Conservation (phyloP, 2,888 invertebrate genomes). For the Pocota personata region DNA sequence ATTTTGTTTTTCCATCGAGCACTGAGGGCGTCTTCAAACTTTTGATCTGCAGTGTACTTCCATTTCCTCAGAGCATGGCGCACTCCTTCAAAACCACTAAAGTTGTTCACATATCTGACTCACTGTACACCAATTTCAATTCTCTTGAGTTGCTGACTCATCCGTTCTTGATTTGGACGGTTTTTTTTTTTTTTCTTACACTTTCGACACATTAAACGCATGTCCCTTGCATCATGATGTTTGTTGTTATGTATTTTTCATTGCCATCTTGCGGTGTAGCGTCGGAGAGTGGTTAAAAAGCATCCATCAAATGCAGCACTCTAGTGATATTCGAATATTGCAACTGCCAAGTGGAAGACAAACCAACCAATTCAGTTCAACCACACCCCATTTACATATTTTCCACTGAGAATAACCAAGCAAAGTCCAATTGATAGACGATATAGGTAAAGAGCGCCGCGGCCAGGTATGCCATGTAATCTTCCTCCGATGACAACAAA, state of each 20-base stretch:
- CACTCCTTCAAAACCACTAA: not conserved
- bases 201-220: constrained; percentile 13
- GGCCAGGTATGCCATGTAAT: constrained; percentile 24
- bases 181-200: not conserved
- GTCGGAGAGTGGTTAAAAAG: not conserved
- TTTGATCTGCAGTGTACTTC: too few relatives aligned
- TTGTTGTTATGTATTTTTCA: not conserved
- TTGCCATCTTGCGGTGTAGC: not conserved
- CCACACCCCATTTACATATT: constrained; percentile 61
- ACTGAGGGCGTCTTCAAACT: too few relatives aligned
- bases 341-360: constrained; percentile 29
- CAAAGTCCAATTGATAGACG: constrained; percentile 2
- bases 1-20: too few relatives aligned
- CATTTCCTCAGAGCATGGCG: too few relatives aligned
- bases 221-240: not conserved
- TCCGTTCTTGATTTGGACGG: constrained; percentile 22
- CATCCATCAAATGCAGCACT: not conserved
- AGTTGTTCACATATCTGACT: not conserved
- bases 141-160: constrained; percentile 45
- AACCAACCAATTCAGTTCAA: constrained; percentile 6
- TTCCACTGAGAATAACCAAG: not conserved
- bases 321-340: constrained; percentile 14
- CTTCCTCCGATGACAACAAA: constrained; percentile 39
- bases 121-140: constrained; percentile 31
- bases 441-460: not conserved